These are phyloP conservation scores for Noctua janthe DNA, from an alignment of 2,888 invertebrate genomes.

Conservation along the genomic window DNA sequence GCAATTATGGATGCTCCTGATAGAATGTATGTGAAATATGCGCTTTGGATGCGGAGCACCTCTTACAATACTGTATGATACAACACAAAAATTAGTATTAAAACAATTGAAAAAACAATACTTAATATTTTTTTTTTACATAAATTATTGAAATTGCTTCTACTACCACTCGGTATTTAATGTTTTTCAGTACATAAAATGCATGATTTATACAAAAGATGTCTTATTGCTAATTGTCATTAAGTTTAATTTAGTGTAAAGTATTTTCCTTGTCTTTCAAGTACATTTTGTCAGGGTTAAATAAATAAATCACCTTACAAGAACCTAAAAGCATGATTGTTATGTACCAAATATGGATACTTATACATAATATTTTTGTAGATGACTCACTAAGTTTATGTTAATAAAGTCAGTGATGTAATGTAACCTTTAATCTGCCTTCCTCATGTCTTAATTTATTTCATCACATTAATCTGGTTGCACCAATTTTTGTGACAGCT, in stretches of 20 bases:
- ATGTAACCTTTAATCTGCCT: slow-evolving; percentile 60
- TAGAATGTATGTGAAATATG: not conserved
- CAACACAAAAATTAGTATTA: not conserved
- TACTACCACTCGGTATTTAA: not conserved
- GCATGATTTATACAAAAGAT: not conserved
- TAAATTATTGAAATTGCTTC: not conserved
- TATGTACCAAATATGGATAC: slow-evolving; percentile 45
- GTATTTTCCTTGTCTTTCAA: slow-evolving; percentile 26
- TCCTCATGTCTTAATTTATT: slow-evolving; percentile 58
- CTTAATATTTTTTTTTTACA: not conserved
- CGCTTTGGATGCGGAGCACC: not conserved
- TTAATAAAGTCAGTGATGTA: slow-evolving; percentile 64
- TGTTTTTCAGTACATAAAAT: not conserved
- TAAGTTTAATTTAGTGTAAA: slow-evolving; percentile 9
- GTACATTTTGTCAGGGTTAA: slow-evolving; percentile 53
- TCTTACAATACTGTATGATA: not conserved
- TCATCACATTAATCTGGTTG: slow-evolving; percentile 40
- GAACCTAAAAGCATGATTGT: slow-evolving; percentile 24
- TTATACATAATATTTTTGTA: slow-evolving; percentile 38
- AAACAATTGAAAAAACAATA: not conserved
- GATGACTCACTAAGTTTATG: slow-evolving; percentile 62
- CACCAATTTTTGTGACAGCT: slow-evolving; percentile 44
- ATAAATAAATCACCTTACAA: slow-evolving; percentile 46
- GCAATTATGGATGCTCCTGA: not conserved
- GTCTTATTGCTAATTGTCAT: not conserved